Evolutionary conservation across 2,797 vertebrate genomes (phyloP).

Genomic region (Pyrocephalus nanus): DNA sequence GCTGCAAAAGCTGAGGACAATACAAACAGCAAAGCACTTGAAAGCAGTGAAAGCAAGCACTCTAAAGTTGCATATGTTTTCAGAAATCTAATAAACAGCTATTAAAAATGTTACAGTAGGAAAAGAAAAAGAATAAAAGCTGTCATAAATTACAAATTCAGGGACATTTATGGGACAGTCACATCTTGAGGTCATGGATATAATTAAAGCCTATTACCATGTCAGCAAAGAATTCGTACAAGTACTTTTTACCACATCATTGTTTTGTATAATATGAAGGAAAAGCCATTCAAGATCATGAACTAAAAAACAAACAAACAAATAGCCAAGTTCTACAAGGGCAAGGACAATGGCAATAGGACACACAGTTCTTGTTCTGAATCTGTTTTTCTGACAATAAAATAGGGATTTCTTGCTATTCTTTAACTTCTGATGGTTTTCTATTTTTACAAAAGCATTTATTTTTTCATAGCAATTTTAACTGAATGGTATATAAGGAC

Average conservation of each 20-base stretch:
- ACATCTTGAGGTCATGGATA: neutral
- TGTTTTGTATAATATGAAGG: neutral
- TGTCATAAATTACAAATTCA: slow-evolving; percentile 13
- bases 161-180: neutral
- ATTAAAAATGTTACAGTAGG: neutral
- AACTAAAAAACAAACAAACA: neutral
- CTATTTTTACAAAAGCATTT: neutral
- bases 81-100: neutral
- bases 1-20: neutral
- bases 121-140: neutral
- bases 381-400: neutral
- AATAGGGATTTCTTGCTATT: neutral
- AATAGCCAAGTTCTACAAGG: neutral
- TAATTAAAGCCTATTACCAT: neutral
- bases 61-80: neutral
- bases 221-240: slow-evolving; percentile 3
- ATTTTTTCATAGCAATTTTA: neutral
- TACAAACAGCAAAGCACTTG: neutral
- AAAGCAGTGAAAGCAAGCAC: neutral
- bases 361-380: neutral
- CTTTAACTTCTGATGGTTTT: neutral
- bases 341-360: neutral
- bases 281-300: neutral
- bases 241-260: neutral
- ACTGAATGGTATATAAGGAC: neutral